Conservation (phyloP, 2,888 invertebrate genomes). For the Anticlea derivata region DNA sequence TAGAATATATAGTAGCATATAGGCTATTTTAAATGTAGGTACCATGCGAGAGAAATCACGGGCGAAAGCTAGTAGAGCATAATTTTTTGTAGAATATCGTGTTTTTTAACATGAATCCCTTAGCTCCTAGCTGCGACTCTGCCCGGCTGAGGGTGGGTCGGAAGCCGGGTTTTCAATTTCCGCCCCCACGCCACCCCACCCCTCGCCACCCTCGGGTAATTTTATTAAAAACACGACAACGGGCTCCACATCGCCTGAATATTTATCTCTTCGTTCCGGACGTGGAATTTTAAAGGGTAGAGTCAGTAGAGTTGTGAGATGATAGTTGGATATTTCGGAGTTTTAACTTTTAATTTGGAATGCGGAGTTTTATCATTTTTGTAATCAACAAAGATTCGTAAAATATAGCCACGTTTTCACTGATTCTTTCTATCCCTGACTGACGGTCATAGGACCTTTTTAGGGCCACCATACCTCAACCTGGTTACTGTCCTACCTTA, state of each 20-base stretch:
- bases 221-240: conserved; percentile 76
- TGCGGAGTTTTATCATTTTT: conserved; percentile 10
- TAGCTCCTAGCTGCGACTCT: conserved; percentile 1
- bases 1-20: no score
- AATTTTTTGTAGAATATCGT: no score
- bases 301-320: conserved; percentile 34
- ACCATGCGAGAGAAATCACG: no score
- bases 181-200: conserved; percentile 45
- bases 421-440: no score
- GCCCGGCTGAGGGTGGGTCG: conserved; percentile 61
- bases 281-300: conserved; percentile 50
- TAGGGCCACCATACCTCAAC: no score
- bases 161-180: conserved; percentile 78
- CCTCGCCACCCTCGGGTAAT: conserved; percentile 56
- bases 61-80: no score
- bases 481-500: no score
- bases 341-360: conserved; percentile 13
- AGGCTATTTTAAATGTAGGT: no score
- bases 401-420: no score
- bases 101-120: no score
- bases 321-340: conserved; percentile 16
- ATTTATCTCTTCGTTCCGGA: conserved; percentile 70
- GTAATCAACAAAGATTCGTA: no score
- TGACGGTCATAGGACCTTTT: no score
- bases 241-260: conserved; percentile 57